A percentile compares a stretch with the other conserved stretches of the same genome.
Evolutionary conservation across 2,888 invertebrate species (phyloP).

Genomic region (Amphipyra tragopoginis): DNA sequence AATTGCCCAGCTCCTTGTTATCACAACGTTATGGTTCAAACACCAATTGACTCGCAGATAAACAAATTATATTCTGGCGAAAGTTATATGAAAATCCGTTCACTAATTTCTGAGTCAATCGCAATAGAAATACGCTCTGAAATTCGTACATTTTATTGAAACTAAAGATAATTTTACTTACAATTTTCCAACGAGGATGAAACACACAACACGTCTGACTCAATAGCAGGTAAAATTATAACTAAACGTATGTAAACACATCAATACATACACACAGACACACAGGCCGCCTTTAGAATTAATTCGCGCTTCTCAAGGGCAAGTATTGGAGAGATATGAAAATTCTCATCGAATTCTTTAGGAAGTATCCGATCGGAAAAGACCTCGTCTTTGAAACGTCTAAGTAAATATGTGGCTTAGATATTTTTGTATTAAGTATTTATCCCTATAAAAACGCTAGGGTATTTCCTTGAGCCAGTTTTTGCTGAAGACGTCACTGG

Average conservation of each 20-base stretch:
- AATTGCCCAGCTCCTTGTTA: slow-evolving; percentile 4
- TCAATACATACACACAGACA: slow-evolving; percentile 43
- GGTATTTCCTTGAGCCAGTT: too few relatives aligned
- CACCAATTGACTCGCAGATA: slow-evolving; percentile 12
- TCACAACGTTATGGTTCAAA: slow-evolving; percentile 6
- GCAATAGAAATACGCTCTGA: slow-evolving; percentile 7
- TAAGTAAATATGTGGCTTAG: slow-evolving; percentile 16
- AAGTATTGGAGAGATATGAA: slow-evolving; percentile 30
- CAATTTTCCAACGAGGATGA: slow-evolving; percentile 46
- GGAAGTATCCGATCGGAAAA: slow-evolving; percentile 20
- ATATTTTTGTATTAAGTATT: slow-evolving; percentile 12
- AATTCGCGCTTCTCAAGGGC: slow-evolving; percentile 58
- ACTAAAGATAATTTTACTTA: slow-evolving; percentile 46
- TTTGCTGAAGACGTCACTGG: too few relatives aligned
- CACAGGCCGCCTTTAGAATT: slow-evolving; percentile 52
- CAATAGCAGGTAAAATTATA: slow-evolving; percentile 62
- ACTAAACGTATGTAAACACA: slow-evolving; percentile 64
- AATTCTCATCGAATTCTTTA: slow-evolving; percentile 26
- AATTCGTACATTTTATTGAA: slow-evolving; percentile 26
- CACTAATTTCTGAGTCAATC: not conserved
- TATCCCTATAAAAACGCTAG: slow-evolving; percentile 6
- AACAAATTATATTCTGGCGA: not conserved
- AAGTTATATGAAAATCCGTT: not conserved
- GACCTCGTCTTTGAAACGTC: slow-evolving; percentile 34
- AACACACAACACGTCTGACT: slow-evolving; percentile 56